Percentiles rank a stretch among this genome's conserved stretches.
Evolutionary conservation across 2,113 vertebrate species (phyloP).

Genomic region (Oceanodroma tethys): DNA sequence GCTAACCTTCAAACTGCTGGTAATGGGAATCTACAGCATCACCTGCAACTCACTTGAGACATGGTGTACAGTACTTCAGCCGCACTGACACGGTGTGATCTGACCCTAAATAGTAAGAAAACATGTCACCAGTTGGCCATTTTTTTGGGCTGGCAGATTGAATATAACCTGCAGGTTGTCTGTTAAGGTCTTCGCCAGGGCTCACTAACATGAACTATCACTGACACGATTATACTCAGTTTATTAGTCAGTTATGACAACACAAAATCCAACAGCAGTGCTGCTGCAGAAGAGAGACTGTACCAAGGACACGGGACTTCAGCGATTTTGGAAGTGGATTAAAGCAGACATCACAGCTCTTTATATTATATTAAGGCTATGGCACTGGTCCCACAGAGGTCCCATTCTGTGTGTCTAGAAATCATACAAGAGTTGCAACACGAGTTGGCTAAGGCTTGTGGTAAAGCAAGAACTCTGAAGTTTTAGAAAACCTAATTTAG

Average conservation of each 20-base stretch:
- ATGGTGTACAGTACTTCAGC: neutral
- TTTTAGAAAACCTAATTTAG: neutral
- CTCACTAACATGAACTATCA: neutral
- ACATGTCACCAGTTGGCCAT: neutral
- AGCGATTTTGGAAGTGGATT: neutral
- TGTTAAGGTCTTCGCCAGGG: neutral
- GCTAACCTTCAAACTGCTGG: neutral
- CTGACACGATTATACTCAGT: neutral
- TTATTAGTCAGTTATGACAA: neutral
- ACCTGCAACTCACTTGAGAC: neutral
- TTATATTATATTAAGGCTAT: neutral
- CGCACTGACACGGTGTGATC: rapidly evolving
- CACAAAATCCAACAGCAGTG: neutral
- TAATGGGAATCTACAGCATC: neutral
- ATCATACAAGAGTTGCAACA: neutral
- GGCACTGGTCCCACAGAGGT: neutral
- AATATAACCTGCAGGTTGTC: neutral
- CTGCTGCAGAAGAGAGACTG: neutral
- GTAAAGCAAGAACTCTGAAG: neutral
- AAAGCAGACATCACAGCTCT: neutral
- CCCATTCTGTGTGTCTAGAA: neutral
- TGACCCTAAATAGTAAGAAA: neutral
- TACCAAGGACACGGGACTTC: neutral
- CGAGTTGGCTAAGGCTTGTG: neutral
- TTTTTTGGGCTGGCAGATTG: neutral